These are phyloP conservation scores for Condylura cristata DNA, from an alignment of 2,113 vertebrate genomes.

Conservation along the genomic window DNA sequence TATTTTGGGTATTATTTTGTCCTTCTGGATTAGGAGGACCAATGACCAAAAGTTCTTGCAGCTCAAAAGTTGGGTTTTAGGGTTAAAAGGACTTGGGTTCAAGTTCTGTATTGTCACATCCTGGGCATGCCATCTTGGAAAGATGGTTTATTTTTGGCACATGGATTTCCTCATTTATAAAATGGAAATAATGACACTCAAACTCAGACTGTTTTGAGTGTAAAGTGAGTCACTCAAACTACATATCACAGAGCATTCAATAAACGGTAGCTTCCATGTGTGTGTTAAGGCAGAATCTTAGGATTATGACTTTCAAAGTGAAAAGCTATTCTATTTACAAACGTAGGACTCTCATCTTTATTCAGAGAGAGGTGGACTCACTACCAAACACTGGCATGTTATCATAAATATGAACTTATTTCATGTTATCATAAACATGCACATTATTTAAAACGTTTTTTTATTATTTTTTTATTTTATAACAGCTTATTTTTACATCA, in stretches of 20 bases:
- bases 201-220: background rate
- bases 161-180: background rate
- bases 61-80: background rate
- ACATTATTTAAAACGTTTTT: background rate
- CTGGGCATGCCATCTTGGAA: background rate
- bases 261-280: background rate
- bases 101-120: background rate
- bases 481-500: no score
- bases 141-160: background rate
- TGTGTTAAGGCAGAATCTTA: background rate
- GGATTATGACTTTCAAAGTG: background rate
- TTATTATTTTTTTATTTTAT: no score
- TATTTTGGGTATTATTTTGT: background rate
- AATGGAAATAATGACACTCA: background rate
- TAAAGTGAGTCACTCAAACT: background rate
- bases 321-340: background rate
- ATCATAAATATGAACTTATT: background rate
- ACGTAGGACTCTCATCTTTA: background rate
- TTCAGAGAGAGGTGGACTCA: conserved; percentile 11
- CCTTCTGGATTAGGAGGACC: no score
- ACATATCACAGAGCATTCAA: background rate
- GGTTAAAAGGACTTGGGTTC: background rate
- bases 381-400: background rate
- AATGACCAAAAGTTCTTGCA: background rate
- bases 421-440: background rate